phyloP scores from a whole-genome alignment of 2,797 vertebrate species.

The Balearica regulorum region DNA sequence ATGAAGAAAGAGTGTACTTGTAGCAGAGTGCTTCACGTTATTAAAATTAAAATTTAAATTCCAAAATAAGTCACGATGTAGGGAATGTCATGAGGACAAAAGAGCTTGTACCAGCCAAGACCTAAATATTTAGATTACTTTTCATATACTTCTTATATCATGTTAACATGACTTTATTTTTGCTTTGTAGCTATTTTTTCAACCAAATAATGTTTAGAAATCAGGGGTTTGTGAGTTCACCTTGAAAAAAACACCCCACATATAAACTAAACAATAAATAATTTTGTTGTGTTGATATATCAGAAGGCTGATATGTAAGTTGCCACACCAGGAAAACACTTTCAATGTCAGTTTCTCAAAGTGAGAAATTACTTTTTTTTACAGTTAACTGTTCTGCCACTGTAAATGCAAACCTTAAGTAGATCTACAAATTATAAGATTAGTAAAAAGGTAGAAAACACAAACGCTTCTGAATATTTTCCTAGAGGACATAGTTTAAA shows the following conservation, averaged over 20 bases:
- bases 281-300: not conserved
- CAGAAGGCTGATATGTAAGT: not conserved
- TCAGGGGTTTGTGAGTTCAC: not conserved
- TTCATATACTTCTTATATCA: not conserved
- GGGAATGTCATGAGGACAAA: not conserved
- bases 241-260: not conserved
- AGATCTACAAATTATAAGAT: not conserved
- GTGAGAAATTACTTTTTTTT: not conserved
- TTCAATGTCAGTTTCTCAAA: not conserved
- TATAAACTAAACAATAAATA: not conserved
- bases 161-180: not conserved
- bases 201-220: not conserved
- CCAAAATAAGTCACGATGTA: not conserved
- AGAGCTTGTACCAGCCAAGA: not conserved
- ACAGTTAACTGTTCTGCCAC: not conserved
- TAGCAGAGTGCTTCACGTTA: not conserved
- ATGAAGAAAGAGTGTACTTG: not conserved
- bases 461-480: not conserved
- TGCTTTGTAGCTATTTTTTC: not conserved
- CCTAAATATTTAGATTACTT: not conserved
- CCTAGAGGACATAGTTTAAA: not conserved
- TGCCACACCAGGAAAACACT: not conserved
- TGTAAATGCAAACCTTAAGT: not conserved
- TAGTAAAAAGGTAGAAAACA: not conserved
- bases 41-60: not conserved